Evolutionary conservation across 2,113 vertebrate species (phyloP), one percentile per base, ranked within the genome.

Genomic region (Ceyx cyanopectus): DNA sequence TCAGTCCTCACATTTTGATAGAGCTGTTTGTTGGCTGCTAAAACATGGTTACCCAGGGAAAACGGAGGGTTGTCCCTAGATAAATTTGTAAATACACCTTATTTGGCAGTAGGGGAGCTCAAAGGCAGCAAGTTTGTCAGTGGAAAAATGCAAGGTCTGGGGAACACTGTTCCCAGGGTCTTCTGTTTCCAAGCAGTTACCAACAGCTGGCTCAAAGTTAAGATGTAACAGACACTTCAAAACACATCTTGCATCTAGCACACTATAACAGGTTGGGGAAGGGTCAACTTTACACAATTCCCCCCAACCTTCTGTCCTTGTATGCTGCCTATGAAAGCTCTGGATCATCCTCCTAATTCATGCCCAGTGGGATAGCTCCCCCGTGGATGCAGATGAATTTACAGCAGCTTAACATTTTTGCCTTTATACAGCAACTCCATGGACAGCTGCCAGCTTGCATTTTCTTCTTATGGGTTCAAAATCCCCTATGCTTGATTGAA

Each of bases 1-100:
- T 91, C 95, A 90, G 69, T 29, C 81, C 80, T 60, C 54, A 65
- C 54, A 30, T 63, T 80, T 81, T 73, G 43, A 21, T 76, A 45
- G 7, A 87, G 43, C 32, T 62, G 32, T 90, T 94, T 67, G 67
- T 41, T 34, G 40, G 56, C 48, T 63, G 75, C 70, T 62, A 79
- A 88, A 93, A 61, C 0, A 0, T 10, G 6, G n/a, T 6, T 90
- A 72, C 92, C 82, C 27, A 2, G 88, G 81, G 92, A 73, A 62
- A 69, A 18, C 23, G 19, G 22, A 51, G 69, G 43, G 20, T 18
- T 85, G 43, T 14, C 89, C 91, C 91, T 23, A 37, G 86, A 87
- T 85, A 57, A 83, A 79, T 34, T 48, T 26, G 30, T 30, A 81
- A 90, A 41, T 48, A 27, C 57, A 73, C 72, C 68, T 93, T 72